phyloP scores from a whole-genome alignment of 2,888 invertebrate genomes.

The Phyto melanocephala region DNA sequence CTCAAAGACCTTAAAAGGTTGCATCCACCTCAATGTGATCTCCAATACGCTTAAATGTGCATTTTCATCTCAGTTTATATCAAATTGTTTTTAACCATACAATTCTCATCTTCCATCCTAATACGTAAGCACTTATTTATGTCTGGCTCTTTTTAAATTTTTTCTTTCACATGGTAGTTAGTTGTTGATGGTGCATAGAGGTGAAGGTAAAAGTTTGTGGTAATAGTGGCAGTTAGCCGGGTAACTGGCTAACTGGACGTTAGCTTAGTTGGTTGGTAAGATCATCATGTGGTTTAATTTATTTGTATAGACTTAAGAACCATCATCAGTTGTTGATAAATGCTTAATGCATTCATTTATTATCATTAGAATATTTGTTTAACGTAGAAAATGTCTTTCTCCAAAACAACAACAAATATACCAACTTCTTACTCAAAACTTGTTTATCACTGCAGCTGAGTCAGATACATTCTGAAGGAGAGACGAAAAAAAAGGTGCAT shows the following conservation, averaged over 20 bases:
- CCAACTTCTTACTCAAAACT: neutral
- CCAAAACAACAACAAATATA: neutral
- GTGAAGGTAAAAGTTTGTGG: neutral
- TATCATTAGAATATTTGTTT: slow-evolving; percentile 68
- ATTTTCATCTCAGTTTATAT: slow-evolving; percentile 18
- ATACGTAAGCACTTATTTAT: neutral
- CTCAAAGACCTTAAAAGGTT: neutral
- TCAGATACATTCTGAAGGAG: neutral
- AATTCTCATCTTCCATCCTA: slow-evolving; percentile 9
- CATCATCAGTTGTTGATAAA: slow-evolving; percentile 76
- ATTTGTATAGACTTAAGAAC: slow-evolving; percentile 74
- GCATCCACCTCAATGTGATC: neutral
- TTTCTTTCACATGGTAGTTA: neutral
- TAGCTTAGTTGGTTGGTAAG: slow-evolving; percentile 42
- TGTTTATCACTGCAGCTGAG: slow-evolving; percentile 17
- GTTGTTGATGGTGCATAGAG: neutral
- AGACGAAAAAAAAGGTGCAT: slow-evolving; percentile 4
- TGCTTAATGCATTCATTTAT: slow-evolving; percentile 75
- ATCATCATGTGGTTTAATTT: slow-evolving; percentile 72
- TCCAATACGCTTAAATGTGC: neutral
- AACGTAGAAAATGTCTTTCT: slow-evolving; percentile 12
- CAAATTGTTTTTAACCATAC: slow-evolving; percentile 31
- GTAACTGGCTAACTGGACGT: neutral
- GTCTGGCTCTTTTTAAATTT: neutral
- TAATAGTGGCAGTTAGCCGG: no score